Base-by-base conservation (phyloP, 2,888 invertebrate species). In the Nowickia ferox region DNA sequence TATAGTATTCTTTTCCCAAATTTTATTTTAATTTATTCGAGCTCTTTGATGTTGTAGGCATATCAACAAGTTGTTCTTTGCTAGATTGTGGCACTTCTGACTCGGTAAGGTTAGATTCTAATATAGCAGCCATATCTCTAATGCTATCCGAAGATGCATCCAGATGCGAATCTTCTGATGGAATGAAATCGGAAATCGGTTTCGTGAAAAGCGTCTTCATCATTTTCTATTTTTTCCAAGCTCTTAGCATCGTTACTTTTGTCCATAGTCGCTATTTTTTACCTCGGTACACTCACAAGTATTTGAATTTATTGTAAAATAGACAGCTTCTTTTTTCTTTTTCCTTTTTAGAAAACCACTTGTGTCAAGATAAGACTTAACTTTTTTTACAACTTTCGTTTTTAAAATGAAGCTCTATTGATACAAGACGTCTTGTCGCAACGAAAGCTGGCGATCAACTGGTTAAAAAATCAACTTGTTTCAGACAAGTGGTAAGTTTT, bases 151-250 rank as follows among this genome's bases (percentile, higher is more conserved):
- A 48, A 51, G 74, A 61, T 46, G 59, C 48, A 74, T 74, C 17
- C 63, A 61, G 19, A 51, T 53, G 48, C 13, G 75, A 75, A 48
- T 65, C 63, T 19, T 75, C 63, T 40, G 51, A 63, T 11, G 75
- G 53, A 63, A 75, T 63, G 15, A 63, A 75, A 63, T 53, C 61
- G 13, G 63, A 75, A 75, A 61, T 48, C 74, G 17, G 61, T 74
- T 75, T 63, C 51, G 51, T 63, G 75, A 75, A 75, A 75, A 75
- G 63, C 22, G 19, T 75, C 63, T 19, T 63, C 75, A 63, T 72
- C 59, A 72, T 15, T 59, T 72, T 72, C 59, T n/a, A 22, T 22
- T 48, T 69, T 69, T 69, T 53, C 55, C 15, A 42, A 19, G 53
- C 40, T 55, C 69, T 69, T 69, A 53, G 42, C 42, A 17, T 30